Evolutionary conservation across 2,888 invertebrate species (phyloP).

Genomic region (Drosophila nigricruria): DNA sequence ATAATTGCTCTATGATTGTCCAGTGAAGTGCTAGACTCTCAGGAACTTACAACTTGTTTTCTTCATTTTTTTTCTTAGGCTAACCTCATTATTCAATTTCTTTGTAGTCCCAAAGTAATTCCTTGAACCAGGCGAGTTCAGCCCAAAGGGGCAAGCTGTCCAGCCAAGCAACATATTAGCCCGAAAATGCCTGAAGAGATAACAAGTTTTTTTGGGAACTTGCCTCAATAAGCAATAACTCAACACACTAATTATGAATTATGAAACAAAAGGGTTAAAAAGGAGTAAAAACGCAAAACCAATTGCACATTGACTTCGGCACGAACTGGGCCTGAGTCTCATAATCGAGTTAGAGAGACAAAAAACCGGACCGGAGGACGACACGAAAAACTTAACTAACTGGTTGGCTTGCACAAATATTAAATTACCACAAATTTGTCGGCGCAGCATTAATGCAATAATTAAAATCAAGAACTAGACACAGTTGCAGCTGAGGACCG

Average conservation of each 20-base stretch:
- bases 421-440: conserved; percentile 81
- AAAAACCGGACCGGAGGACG: conserved; percentile 47
- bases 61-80: conserved; percentile 15
- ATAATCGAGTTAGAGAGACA: conserved; percentile 49
- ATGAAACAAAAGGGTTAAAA: conserved; percentile 63
- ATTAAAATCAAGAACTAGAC: conserved; percentile 74
- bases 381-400: conserved; percentile 45
- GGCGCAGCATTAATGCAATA: conserved; percentile 77
- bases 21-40: conserved; percentile 45
- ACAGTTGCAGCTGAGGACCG: conserved; percentile 20
- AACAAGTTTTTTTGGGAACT: conserved; percentile 63
- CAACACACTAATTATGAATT: conserved; percentile 72
- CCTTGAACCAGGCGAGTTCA: conserved; percentile 24
- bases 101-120: conserved; percentile 49
- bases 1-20: conserved; percentile 52
- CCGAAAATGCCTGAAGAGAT: conserved; percentile 28
- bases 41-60: conserved; percentile 40
- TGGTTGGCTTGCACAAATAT: conserved; percentile 65
- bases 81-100: conserved; percentile 58
- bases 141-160: conserved; percentile 35
- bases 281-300: conserved; percentile 41
- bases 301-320: conserved; percentile 75
- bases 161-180: conserved; percentile 20
- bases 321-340: conserved; percentile 36
- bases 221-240: conserved; percentile 65